These are phyloP conservation scores for Siniperca scherzeri DNA, from an alignment of 2,797 vertebrate genomes.

Conservation along the genomic window DNA sequence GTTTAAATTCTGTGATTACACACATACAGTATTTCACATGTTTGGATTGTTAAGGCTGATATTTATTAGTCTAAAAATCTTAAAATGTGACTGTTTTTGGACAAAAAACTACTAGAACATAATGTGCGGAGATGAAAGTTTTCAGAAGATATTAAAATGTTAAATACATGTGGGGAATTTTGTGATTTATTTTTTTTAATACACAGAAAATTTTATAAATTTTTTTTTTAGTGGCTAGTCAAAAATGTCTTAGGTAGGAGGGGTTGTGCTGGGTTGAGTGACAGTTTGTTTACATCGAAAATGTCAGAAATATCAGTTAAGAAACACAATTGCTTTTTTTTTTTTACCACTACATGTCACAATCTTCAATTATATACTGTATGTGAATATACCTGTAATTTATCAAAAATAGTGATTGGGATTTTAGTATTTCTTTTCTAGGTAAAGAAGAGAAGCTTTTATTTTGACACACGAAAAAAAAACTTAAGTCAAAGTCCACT, in stretches of 20 bases:
- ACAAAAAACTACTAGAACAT: neutral
- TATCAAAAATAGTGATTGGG: neutral
- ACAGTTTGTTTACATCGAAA: neutral
- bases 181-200: neutral
- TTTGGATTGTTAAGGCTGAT: neutral
- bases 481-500: rapidly evolving
- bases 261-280: neutral
- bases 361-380: neutral
- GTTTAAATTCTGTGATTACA: neutral
- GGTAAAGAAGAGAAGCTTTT: neutral
- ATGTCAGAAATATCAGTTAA: neutral
- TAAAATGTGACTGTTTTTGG: neutral
- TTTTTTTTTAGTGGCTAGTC: neutral
- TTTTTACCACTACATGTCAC: neutral
- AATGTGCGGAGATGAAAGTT: neutral
- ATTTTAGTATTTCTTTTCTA: neutral
- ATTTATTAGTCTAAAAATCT: neutral
- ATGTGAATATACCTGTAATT: neutral
- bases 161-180: neutral
- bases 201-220: no score
- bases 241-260: neutral
- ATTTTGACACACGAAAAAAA: neutral
- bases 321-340: neutral
- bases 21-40: neutral
- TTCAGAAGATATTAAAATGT: neutral